Conservation (phyloP, 2,113 vertebrate species). For the Perccottus glenii region DNA sequence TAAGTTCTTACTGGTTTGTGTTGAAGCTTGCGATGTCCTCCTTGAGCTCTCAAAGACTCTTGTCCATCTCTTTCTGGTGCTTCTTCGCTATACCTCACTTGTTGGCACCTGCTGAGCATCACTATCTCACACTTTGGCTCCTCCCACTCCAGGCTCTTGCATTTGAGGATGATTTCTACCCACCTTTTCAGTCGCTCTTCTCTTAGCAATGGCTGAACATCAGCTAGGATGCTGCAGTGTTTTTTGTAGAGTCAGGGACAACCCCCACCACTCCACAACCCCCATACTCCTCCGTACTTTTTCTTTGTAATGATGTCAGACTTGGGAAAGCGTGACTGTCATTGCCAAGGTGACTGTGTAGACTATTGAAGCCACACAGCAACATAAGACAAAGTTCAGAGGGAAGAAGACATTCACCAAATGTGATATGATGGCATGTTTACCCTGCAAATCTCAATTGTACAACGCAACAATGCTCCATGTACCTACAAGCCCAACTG, state of each 20-base stretch:
- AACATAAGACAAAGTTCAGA: conserved; percentile 40
- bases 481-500: conserved; percentile 27
- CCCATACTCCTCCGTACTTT: conserved; percentile 25
- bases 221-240: conserved; percentile 64
- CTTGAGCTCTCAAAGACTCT: conserved; percentile 63
- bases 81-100: conserved; percentile 63
- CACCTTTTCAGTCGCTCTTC: conserved; percentile 43
- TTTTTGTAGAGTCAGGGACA: conserved; percentile 63
- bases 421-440: neutral
- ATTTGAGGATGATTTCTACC: conserved; percentile 53
- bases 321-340: conserved; percentile 43
- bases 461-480: neutral
- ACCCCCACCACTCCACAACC: conserved; percentile 5
- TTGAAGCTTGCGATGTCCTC: conserved; percentile 41
- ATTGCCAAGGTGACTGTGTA: conserved; percentile 67
- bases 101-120: conserved; percentile 80
- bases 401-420: conserved; percentile 5
- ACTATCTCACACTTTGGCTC: conserved; percentile 62
- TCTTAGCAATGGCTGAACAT: conserved; percentile 63
- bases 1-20: conserved; percentile 50
- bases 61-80: conserved; percentile 58
- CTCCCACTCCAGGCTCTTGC: conserved; percentile 51
- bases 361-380: conserved; percentile 13
- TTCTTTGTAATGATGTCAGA: conserved; percentile 66
- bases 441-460: neutral